phyloP scores from a whole-genome alignment of 1,140 invertebrate species.

The Agrilus planipennis region DNA sequence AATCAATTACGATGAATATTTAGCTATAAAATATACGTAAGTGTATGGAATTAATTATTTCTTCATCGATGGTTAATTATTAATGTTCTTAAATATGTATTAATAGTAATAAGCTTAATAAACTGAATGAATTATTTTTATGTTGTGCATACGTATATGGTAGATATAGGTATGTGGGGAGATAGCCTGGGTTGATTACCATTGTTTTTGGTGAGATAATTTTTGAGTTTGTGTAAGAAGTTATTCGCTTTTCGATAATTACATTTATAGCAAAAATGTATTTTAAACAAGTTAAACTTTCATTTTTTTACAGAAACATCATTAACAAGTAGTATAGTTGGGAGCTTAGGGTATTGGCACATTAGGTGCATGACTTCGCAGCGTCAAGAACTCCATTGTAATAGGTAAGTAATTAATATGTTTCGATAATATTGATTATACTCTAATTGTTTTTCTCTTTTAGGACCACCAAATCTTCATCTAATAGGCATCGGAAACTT shows the following conservation, averaged over 20 bases:
- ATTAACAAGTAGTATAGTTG: constrained; percentile 36
- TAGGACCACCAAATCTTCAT: constrained; percentile 90
- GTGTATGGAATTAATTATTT: background rate
- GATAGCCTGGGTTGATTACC: background rate
- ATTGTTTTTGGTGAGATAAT: background rate
- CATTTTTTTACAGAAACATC: constrained; percentile 29
- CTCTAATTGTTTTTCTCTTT: constrained; percentile 9
- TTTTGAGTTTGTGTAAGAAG: background rate
- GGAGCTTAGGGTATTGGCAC: constrained; percentile 41
- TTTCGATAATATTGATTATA: background rate
- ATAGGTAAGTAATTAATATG: constrained; percentile 23
- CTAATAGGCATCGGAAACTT: constrained; percentile 89
- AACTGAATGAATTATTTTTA: background rate
- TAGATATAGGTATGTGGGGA: background rate
- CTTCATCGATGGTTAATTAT: background rate
- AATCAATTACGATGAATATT: background rate
- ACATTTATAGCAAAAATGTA: background rate
- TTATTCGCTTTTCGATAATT: background rate
- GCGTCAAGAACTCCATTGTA: constrained; percentile 32
- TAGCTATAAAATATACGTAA: background rate
- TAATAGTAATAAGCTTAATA: background rate
- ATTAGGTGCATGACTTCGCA: constrained; percentile 46
- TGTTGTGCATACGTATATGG: background rate
- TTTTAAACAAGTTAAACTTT: constrained; percentile 4
- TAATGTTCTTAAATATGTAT: background rate